Evolutionary conservation across 2,113 vertebrate genomes (phyloP).

Genomic region (Phalacrocorax pelagicus): DNA sequence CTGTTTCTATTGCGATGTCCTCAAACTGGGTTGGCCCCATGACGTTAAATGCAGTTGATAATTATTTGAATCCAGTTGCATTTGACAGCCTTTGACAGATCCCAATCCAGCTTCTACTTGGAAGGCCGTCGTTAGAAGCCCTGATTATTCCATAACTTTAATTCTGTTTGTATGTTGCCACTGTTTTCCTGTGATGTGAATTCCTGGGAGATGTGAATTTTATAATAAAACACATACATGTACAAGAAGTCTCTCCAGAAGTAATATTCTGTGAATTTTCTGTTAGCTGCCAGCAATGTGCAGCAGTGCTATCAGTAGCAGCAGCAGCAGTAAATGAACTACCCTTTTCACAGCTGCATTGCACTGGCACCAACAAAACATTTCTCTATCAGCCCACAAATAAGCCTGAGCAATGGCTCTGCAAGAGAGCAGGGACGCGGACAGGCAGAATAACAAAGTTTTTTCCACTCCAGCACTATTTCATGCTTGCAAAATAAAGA

Average conservation of each 20-base stretch:
- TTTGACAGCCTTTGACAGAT: neutral
- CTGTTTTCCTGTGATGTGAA: neutral
- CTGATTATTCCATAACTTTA: slow-evolving; percentile 5
- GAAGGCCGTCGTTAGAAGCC: neutral
- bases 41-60: neutral
- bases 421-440: neutral
- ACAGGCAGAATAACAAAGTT: neutral
- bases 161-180: neutral
- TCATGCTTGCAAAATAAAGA: neutral
- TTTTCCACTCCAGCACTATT: neutral
- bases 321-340: neutral
- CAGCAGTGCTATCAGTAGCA: neutral
- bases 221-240: neutral
- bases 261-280: neutral
- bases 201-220: neutral
- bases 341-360: neutral
- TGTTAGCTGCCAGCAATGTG: neutral
- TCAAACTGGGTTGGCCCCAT: neutral
- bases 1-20: neutral
- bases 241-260: neutral
- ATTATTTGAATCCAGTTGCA: neutral
- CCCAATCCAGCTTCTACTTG: neutral
- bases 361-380: neutral
- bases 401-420: neutral
- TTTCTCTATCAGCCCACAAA: neutral